Evolutionary conservation across 2,797 vertebrate species (phyloP), one percentile per base, ranked within the genome.

Genomic region (Rhinella marina): DNA sequence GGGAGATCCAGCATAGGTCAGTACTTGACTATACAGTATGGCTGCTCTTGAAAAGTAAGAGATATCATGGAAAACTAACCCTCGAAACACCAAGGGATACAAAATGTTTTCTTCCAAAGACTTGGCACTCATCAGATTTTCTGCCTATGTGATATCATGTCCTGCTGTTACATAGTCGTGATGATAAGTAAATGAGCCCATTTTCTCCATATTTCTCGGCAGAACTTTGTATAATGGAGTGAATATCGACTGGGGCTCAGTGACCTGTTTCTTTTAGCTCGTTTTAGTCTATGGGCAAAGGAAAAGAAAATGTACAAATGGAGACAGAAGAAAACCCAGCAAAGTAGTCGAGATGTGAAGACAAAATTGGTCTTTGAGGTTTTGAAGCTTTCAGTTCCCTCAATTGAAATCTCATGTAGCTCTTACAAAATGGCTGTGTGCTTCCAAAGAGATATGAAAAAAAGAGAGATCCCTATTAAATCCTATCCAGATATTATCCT

Each of bases 221-320:
- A 41, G 41, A 41, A 41, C 56, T 41, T 10, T 17, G 29, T 25
- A 66, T 27, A 59, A 56, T 75, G 52, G 50, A 19, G 64, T 41
- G 17, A 3, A 68, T 27, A 11, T 48, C 13, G 13, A n/a, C 61
- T 50, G 27, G 27, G 77, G 62, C 81, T 59, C 73, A 10, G 16
- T 84, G 86, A 88, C 86, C 87, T 84, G 81, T 32, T 57, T 88
- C 62, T 73, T 21, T 57, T 27, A 11, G 29, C 41, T 52, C 17
- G 13, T 59, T 23, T 29, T 79, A 79, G n/a, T 88, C 59, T 81
- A 10, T 7, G 41, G 72, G 25, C 23, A 59, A 84, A 82, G 32
- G 29, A 57, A 83, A 81, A 81, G 56, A 19, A 73, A 72, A 23
- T 10, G 32, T 48, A 75, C 13, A 59, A 25, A 79, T 3, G 52